Evolutionary conservation across 1,140 invertebrate species (phyloP), one percentile per base, ranked within the genome.

Genomic region (Doryteuthis pealeii): DNA sequence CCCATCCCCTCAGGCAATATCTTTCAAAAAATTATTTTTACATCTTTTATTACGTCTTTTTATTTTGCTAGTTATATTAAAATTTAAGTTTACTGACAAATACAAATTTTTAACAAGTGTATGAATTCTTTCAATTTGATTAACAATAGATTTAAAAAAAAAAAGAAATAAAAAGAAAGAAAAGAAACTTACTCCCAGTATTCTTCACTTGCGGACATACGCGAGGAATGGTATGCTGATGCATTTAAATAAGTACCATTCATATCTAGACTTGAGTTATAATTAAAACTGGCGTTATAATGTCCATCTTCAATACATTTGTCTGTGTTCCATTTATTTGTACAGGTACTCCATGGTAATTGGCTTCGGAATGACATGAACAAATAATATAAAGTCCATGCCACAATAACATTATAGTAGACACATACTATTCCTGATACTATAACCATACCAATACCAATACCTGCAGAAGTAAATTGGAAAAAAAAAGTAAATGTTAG

Each of bases 381-480:
- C 83, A 98, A 93, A 88, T 99, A 99, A 88, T 98, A 98, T 78
- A 99, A 90, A 84, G 96, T 98, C 97, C 97, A 99, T 30, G 96
- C 96, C 74, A 99, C 97, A 80, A 99, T 98, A 26, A 97, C 98
- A 89, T 99, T 99, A 89, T 99, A 99, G 88, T 99, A 99, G 62
- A 99, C 90, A n/a, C 96, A 96, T 43, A 98, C 96, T 83, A 98
- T 96, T 86, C 96, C 97, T 1, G 96, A 98, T 8, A 99, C 96
- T 72, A 99, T 93, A 40, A 86, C 82, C 86, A 87, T 87, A 2
- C 86, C 86, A 35, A 83, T 78, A 54, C 86, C 86, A 71, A 87
- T 80, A 74, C 86, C 86, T 87, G 73, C 10, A 72, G 35, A n/a
- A n/a, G n/a, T n/a, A n/a, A n/a, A n/a, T n/a, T n/a, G n/a, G n/a